Conservation (phyloP, 2,113 vertebrate species). For the Laterallus jamaicensis region DNA sequence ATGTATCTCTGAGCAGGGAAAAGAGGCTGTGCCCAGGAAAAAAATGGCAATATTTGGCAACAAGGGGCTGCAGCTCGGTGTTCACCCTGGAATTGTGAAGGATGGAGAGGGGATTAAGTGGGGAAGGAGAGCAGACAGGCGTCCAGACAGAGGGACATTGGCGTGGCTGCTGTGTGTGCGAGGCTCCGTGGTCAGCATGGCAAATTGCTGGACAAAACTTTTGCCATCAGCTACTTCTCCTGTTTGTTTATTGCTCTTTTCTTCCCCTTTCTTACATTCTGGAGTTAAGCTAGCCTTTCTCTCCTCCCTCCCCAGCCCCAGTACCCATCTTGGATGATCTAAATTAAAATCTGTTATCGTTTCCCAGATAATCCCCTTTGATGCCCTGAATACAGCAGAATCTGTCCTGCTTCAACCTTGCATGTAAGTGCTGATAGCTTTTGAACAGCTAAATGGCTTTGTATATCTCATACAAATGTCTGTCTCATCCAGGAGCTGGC, state of each 20-base stretch:
- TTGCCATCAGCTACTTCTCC: background rate
- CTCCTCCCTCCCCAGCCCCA: background rate
- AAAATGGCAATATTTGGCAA: background rate
- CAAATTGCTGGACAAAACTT: background rate
- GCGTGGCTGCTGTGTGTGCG: rapidly evolving
- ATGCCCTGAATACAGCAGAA: conserved; percentile 67
- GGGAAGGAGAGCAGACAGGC: rapidly evolving
- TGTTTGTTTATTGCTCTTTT: background rate
- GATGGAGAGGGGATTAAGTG: background rate
- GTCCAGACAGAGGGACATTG: background rate
- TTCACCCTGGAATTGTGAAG: background rate
- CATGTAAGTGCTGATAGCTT: conserved; percentile 72
- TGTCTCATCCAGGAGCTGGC: conserved; percentile 46
- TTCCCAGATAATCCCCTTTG: conserved; percentile 78
- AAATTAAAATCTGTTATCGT: conserved; percentile 83
- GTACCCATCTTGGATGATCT: conserved; percentile 69
- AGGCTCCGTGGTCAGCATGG: conserved; percentile 20
- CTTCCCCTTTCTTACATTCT: background rate
- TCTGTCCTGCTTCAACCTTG: conserved; percentile 68
- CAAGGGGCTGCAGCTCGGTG: rapidly evolving
- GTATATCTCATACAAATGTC: conserved; percentile 64
- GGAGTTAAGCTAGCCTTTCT: conserved; percentile 31
- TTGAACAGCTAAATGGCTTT: conserved; percentile 72
- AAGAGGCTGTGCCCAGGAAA: background rate
- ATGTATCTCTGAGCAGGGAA: background rate